Percentiles rank a stretch among this genome's conserved stretches.
phyloP scores from a whole-genome alignment of 1,140 invertebrate genomes.

The Philotrypesis tridentata region DNA sequence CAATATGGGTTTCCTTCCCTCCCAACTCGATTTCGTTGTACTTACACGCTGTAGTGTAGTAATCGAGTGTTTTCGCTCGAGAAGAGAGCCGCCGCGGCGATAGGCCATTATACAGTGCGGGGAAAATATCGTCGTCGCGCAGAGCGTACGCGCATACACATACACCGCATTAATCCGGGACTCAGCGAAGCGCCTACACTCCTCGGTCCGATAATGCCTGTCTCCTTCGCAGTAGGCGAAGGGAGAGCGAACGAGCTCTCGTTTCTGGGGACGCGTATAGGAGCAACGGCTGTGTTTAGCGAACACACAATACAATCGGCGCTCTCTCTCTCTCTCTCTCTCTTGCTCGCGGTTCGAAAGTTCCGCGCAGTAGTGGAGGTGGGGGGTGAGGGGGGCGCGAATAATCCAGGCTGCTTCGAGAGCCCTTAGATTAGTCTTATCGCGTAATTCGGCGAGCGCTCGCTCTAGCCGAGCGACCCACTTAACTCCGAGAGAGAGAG shows the following conservation, averaged over 20 bases:
- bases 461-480: neutral
- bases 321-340: no score
- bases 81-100: no score
- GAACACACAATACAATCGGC: constrained; percentile 12
- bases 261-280: neutral
- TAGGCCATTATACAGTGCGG: no score
- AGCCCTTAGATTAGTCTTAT: constrained; percentile 42
- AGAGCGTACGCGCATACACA: no score
- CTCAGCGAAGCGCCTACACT: neutral
- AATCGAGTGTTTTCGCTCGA: no score
- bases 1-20: no score
- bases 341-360: constrained; percentile 22
- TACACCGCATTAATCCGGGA: neutral
- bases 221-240: neutral
- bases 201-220: neutral
- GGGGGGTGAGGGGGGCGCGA: neutral
- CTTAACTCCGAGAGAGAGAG: constrained; percentile 33
- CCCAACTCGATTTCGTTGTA: no score
- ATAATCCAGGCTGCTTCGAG: constrained; percentile 2
- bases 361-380: no score
- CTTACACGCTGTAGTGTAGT: no score
- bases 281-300: neutral
- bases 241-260: neutral
- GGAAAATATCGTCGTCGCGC: no score
- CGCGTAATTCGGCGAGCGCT: constrained; percentile 17